Evolutionary conservation across 2,113 vertebrate species (phyloP), one percentile per base, ranked within the genome.

Genomic region (Anseranas semipalmata): DNA sequence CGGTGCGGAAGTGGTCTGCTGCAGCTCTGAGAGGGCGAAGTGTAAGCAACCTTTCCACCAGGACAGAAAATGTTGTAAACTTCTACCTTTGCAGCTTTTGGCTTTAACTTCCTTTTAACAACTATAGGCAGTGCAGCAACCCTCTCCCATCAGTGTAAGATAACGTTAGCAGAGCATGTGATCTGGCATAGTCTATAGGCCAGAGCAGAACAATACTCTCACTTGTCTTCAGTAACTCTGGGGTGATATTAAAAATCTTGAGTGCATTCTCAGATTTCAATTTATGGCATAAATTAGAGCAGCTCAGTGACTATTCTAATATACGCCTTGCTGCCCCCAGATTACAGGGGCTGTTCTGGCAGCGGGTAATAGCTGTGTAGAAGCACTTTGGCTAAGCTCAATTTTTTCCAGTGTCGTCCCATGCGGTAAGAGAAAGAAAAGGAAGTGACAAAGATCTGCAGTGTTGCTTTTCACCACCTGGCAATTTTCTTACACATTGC

Each of bases 201-300:
- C 63, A 86, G 59, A 83, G 79, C 32, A 95, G 85, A 97, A 92
- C 62, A 90, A 77, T 80, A 58, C 53, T 62, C 53, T 87, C 74
- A 76, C 67, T 92, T 91, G 74, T 75, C 70, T 87, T 85, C 62
- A n/a, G 45, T 79, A 88, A 88, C 33, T 90, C 82, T n/a, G 9
- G 24, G 32, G 32, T 77, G 63, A 90, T 80, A 77, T 2, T 80
- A 50, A 63, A 94, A 68, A 92, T 77, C 67, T 63, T 45, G 67
- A 93, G 41, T 71, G 46, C 28, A n/a, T 94, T 70, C 89, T 70
- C 43, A 66, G 79, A 88, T 86, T 88, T 96, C 82, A 94, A 62
- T 92, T 91, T 93, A 82, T 85, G 74, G 66, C 67, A 91, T 88
- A 83, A 90, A 96, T 90, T 88, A 87, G 67, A 95, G 58, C 87